These are phyloP conservation scores for Philonicus albiceps DNA, from an alignment of 2,888 invertebrate genomes.

Conservation along the genomic window DNA sequence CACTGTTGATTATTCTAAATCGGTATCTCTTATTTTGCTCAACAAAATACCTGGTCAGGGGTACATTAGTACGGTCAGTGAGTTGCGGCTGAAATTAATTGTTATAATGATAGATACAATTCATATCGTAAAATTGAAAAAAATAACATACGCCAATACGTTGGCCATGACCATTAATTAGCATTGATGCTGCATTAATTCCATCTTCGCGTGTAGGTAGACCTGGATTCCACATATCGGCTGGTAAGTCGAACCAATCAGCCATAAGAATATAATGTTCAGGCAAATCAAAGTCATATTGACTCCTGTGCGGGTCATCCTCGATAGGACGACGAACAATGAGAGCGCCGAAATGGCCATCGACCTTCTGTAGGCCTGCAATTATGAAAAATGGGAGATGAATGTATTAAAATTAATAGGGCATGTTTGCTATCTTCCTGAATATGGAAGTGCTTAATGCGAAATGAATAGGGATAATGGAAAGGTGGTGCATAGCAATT, in stretches of 20 bases:
- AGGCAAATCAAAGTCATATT: conserved; percentile 77
- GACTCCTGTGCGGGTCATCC: conserved; percentile 67
- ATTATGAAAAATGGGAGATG: background rate
- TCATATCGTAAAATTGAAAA: background rate
- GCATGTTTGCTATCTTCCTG: background rate
- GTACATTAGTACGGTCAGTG: conserved; percentile 47
- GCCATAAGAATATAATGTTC: conserved; percentile 76
- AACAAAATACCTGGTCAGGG: conserved; percentile 54
- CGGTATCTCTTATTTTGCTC: conserved; percentile 56
- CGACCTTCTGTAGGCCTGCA: conserved; percentile 76
- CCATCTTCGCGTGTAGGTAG: conserved; percentile 50
- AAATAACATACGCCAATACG: conserved; percentile 52
- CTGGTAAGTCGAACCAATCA: conserved; percentile 79
- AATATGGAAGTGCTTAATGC: background rate
- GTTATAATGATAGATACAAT: background rate
- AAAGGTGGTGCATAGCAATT: background rate
- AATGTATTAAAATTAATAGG: background rate
- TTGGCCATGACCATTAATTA: conserved; percentile 57
- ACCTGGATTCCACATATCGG: conserved; percentile 55
- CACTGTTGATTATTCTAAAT: conserved; percentile 59
- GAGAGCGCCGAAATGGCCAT: conserved; percentile 80
- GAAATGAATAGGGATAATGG: background rate
- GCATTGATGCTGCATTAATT: conserved; percentile 53
- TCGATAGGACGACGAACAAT: conserved; percentile 73
- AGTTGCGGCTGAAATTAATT: conserved; percentile 10